Evolutionary conservation across 2,888 invertebrate genomes (phyloP).

Genomic region (Microplitis manilae): DNA sequence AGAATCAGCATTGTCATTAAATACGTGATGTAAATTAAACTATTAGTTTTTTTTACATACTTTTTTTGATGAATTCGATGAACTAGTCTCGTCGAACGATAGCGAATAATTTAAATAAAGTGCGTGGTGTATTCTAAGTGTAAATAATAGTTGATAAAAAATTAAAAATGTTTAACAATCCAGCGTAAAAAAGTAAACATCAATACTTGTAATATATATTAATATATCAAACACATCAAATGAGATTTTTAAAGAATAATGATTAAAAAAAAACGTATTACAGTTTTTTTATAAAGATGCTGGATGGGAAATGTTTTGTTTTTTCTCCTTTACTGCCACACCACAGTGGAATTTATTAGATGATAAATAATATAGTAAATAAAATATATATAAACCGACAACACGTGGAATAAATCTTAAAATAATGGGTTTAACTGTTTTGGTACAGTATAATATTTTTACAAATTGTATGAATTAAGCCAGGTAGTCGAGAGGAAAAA

Average conservation of each 20-base stretch:
- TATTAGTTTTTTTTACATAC: not conserved
- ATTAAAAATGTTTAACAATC: constrained; percentile 28
- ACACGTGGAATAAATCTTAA: constrained; percentile 48
- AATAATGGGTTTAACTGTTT: constrained; percentile 57
- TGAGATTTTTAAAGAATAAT: not conserved
- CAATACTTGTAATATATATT: constrained; percentile 18
- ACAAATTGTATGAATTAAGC: constrained; percentile 68
- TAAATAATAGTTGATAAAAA: constrained; percentile 31
- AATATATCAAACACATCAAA: constrained; percentile 22
- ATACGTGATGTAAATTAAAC: not conserved
- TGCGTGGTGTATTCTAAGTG: constrained; percentile 25
- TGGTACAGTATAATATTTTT: constrained; percentile 70
- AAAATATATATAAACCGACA: constrained; percentile 55
- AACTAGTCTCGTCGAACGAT: constrained; percentile 31
- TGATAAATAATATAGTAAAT: constrained; percentile 50
- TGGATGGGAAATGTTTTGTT: not conserved
- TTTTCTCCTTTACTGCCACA: constrained; percentile 49
- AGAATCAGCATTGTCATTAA: not conserved
- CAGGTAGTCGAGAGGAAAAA: constrained; percentile 55
- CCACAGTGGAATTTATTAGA: constrained; percentile 43
- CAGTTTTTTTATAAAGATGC: not conserved
- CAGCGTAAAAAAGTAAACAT: constrained; percentile 8
- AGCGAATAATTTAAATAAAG: constrained; percentile 16
- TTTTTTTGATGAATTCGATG: constrained; percentile 9
- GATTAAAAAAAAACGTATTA: not conserved